Evolutionary conservation across 2,113 vertebrate genomes (phyloP).

Genomic region (Alouatta palliata): DNA sequence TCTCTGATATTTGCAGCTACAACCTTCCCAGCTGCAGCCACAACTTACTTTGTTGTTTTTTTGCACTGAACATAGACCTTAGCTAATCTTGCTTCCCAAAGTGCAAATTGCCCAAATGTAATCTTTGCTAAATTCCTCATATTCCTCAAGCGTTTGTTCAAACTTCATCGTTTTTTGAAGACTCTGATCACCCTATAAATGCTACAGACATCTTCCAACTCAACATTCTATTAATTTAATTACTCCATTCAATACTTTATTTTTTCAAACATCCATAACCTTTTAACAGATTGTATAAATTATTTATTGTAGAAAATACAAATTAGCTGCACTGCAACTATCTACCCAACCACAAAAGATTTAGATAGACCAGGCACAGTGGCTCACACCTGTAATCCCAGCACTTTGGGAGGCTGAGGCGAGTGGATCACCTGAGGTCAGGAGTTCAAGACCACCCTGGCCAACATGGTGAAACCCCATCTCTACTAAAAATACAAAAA

Average conservation of each 20-base stretch:
- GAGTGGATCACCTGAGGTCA: no score
- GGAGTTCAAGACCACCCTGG: no score
- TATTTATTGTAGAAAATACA: background rate
- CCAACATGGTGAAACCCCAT: no score
- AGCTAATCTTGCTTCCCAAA: background rate
- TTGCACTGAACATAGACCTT: background rate
- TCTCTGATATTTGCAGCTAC: background rate
- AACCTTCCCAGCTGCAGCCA: background rate
- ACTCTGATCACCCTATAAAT: background rate
- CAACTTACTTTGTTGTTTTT: background rate
- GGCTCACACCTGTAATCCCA: no score
- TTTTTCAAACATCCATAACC: background rate
- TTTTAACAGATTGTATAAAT: background rate
- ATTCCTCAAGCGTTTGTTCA: background rate
- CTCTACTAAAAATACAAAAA: no score
- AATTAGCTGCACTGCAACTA: background rate
- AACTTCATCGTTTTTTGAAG: background rate
- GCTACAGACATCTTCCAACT: background rate
- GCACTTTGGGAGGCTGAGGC: no score
- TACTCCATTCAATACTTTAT: background rate
- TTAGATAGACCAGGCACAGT: background rate
- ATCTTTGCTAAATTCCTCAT: background rate
- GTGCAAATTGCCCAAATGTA: background rate
- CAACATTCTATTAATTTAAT: background rate
- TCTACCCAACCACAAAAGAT: background rate